Evolutionary conservation across 2,113 vertebrate species (phyloP), one percentile per base, ranked within the genome.

Genomic region (Xyrauchen texanus): DNA sequence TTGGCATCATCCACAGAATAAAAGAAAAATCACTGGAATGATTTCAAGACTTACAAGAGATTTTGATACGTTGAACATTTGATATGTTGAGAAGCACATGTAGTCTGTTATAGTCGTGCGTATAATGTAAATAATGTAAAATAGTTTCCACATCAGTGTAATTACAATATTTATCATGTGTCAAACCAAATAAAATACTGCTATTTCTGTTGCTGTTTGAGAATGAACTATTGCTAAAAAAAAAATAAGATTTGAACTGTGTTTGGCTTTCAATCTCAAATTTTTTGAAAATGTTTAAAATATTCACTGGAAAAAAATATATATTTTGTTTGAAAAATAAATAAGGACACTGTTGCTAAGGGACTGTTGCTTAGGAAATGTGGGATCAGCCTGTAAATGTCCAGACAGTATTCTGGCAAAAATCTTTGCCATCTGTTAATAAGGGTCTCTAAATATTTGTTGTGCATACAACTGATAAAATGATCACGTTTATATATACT

Each of bases 121-220:
- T 34, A 34, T 72, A 7, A 21, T 74, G 55, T 58, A 58, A 58
- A 74, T 52, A 34, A 51, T 74, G 58, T 74, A 74, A 74, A 47
- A 74, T 63, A 51, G 21, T 49, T 62, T 61, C 42, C 7, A 51
- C 58, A 34, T 8, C 10, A 9, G 34, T 51, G 46, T 51, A 74
- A 74, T 74, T 51, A 9, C 21, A 51, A 13, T 74, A 63, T 74
- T 74, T 74, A 74, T 62, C 45, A 51, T 13, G 72, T 5, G 8
- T 63, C 7, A 34, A 8, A 74, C 45, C 45, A 51, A 74, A 9
- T 74, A 51, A 63, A 74, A 34, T 34, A 34, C 21, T 34, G 21
- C 21, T 34, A 34, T 34, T 34, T 34, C 1, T 5, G 13, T 45
- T 11, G 21, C 21, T 63, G 49, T 74, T 34, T 51, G 44, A 60